These are phyloP conservation scores for Eupeodes corollae DNA, from an alignment of 1,140 invertebrate species.

Conservation along the genomic window DNA sequence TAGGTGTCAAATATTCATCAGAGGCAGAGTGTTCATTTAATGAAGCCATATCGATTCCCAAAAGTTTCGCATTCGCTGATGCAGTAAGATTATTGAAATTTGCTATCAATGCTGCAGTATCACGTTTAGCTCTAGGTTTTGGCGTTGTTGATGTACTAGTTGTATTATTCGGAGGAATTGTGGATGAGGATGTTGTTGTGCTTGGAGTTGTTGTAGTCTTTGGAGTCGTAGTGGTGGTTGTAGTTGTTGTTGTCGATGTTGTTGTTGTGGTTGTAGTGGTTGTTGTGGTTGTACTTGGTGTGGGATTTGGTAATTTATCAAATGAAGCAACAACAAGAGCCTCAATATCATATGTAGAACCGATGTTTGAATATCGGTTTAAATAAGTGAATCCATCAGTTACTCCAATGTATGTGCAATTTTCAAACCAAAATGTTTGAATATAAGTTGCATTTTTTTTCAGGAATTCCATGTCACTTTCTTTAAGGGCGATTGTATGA, in stretches of 20 bases:
- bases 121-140: constrained; percentile 11
- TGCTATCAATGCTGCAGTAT: constrained; percentile 12
- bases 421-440: constrained; percentile 63
- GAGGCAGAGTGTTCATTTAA: constrained; percentile 20
- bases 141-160: constrained; percentile 12
- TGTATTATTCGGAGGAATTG: constrained; percentile 8
- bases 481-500: constrained; percentile 46
- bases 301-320: constrained; percentile 47
- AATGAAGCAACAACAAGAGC: constrained; percentile 56
- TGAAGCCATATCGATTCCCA: constrained; percentile 21
- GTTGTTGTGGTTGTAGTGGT: constrained; percentile 41
- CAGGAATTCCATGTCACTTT: constrained; percentile 49
- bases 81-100: constrained; percentile 13
- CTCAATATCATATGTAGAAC: constrained; percentile 51
- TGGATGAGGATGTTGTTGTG: constrained; percentile 14
- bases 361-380: constrained; percentile 50
- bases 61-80: constrained; percentile 22
- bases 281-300: constrained; percentile 46
- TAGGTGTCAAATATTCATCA: background rate
- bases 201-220: constrained; percentile 17
- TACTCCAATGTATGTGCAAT: constrained; percentile 58
- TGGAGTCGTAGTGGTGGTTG: constrained; percentile 41
- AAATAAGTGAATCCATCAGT: constrained; percentile 47
- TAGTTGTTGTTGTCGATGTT: constrained; percentile 42
- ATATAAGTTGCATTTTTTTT: constrained; percentile 48